phyloP scores from a whole-genome alignment of 2,113 vertebrate species.

The Ceyx margarethae region DNA sequence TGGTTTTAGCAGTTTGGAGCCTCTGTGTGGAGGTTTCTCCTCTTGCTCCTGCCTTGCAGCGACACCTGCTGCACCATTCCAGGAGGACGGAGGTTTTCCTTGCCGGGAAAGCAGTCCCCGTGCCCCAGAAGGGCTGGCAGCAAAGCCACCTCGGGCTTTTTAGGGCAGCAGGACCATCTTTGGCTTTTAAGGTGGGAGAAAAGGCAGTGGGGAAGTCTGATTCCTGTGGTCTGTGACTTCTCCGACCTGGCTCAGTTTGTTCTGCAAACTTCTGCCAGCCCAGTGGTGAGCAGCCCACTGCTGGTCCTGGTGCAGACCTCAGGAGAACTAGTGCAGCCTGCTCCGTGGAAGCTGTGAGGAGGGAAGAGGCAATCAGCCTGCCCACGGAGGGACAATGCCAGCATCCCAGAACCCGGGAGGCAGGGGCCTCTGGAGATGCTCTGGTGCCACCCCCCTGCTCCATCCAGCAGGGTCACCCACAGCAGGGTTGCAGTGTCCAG shows the following conservation, averaged over 20 bases:
- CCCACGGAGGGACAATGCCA: not conserved
- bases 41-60: constrained; percentile 45
- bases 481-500: not conserved
- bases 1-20: not conserved
- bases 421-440: not conserved
- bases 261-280: not conserved
- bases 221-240: not conserved
- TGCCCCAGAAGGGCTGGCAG: not conserved
- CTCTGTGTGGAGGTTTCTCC: not conserved
- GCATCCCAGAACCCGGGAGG: too few relatives aligned
- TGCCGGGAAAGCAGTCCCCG: not conserved
- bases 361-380: not conserved
- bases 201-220: not conserved
- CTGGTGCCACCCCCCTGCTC: not conserved
- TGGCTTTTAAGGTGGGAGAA: not conserved
- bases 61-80: constrained; percentile 41
- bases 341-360: not conserved
- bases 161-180: not conserved
- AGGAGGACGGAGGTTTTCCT: not conserved
- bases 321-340: not conserved
- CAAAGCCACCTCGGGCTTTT: not conserved
- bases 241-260: not conserved
- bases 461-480: not conserved
- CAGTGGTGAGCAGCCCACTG: not conserved
- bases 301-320: not conserved